Evolutionary conservation across 1,140 invertebrate species (phyloP), one percentile per base, ranked within the genome.

Genomic region (Halesus radiatus): DNA sequence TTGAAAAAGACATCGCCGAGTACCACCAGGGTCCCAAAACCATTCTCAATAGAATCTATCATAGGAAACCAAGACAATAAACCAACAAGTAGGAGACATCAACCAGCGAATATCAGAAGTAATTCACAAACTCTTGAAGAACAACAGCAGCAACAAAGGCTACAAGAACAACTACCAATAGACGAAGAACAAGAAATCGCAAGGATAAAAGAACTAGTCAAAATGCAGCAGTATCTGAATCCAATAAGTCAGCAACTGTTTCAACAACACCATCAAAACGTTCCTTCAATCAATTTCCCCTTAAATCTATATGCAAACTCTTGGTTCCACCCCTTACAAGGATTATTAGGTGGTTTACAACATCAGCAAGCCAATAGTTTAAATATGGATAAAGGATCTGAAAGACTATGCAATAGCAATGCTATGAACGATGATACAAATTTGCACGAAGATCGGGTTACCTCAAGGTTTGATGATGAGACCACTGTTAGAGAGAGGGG

Each of bases 171-270:
- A 37, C 4, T 18, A 13, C 15, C 18, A 22, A n/a, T 26, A 15
- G 54, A 66, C 22, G 81, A 82, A 37, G 75, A 80, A 29, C 64
- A 76, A 10, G 78, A 80, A 68, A 56, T 80, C n/a, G 23, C 20
- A 3, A 80, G 81, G 50, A 77, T 82, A 18, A 77, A 78, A 75
- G 81, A 82, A 18, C 54, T 82, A 32, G 74, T 82, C n/a, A 82
- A 80, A 32, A 80, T 82, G 75, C 81, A 82, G 54, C 81, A 82
- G 50, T 82, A 82, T 78, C 50, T 82, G 53, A 82, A 82, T 68
- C 81, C 81, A 56, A 64, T 82, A 16, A 82, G 79, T 52, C 79
- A 78, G 26, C 77, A 79, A 23, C 75, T 80, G 16, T 73, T 82
- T 15, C 70, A 78, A 18, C 66, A 52, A 18, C 75, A 80, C 16